Percentiles rank a stretch among this genome's conserved stretches.
Conservation (phyloP, 1,140 invertebrate genomes). For the Pantala flavescens region DNA sequence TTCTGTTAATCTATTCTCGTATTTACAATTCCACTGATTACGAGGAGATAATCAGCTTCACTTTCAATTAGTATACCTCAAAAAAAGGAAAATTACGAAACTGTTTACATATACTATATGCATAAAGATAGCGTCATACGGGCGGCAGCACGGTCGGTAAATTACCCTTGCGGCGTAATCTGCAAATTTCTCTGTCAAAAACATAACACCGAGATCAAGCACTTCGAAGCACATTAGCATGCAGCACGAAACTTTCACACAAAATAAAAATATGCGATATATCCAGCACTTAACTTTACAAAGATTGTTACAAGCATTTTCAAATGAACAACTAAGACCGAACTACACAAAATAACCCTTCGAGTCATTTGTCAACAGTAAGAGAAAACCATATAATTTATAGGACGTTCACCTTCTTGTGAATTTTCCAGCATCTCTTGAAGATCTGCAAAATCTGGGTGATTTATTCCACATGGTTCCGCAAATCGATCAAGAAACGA, state of each 20-base stretch:
- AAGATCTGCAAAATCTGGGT: conserved; percentile 66
- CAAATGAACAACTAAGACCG: not conserved
- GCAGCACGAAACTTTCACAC: not conserved
- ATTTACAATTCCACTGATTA: too few species aligned
- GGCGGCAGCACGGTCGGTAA: not conserved
- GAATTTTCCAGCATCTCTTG: conserved; percentile 81
- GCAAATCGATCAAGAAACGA: conserved; percentile 85
- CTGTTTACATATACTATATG: not conserved
- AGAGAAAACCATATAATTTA: conserved; percentile 20
- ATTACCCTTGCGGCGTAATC: conserved; percentile 1
- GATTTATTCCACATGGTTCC: conserved; percentile 60
- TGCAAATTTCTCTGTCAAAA: conserved; percentile 3
- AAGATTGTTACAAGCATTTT: not conserved
- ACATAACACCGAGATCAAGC: not conserved
- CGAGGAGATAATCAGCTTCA: too few species aligned
- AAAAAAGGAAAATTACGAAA: not conserved
- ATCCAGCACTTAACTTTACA: not conserved
- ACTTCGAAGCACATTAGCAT: too few species aligned
- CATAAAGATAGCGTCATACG: conserved; percentile 1
- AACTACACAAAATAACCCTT: not conserved
- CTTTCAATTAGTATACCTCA: too few species aligned
- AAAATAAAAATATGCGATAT: not conserved
- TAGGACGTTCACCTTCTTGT: conserved; percentile 57
- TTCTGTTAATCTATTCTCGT: too few species aligned
- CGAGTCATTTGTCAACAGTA: not conserved